Evolutionary conservation across 2,113 vertebrate species (phyloP).

Genomic region (Aptenodytes forsteri): DNA sequence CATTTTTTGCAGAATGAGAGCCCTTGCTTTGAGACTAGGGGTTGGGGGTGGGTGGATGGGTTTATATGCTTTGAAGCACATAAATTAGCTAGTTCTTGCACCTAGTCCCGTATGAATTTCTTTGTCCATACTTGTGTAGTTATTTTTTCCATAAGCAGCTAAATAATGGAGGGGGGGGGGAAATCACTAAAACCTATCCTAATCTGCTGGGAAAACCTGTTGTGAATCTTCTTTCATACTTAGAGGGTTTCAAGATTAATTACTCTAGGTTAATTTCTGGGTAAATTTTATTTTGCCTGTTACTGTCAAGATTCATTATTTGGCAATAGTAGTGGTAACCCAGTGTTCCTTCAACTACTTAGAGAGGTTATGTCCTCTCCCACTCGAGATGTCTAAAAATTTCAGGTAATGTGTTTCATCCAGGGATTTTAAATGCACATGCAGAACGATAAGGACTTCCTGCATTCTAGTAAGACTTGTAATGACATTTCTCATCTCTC

Average conservation of each 20-base stretch:
- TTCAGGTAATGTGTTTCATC: fast-evolving
- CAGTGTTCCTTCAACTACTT: background rate
- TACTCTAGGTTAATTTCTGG: background rate
- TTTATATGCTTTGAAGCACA: background rate
- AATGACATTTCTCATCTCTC: background rate
- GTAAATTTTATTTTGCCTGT: background rate
- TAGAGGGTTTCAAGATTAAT: background rate
- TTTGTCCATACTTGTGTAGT: background rate
- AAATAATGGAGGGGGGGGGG: fast-evolving
- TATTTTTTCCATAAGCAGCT: background rate
- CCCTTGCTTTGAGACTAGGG: background rate
- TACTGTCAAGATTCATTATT: background rate
- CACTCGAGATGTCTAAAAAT: background rate
- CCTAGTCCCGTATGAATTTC: background rate
- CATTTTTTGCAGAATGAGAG: background rate
- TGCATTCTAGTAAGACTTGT: background rate
- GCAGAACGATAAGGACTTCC: background rate
- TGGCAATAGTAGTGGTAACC: background rate
- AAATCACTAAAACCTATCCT: background rate
- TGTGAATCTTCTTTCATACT: background rate
- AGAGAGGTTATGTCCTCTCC: background rate
- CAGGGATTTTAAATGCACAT: background rate
- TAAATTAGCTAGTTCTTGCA: background rate
- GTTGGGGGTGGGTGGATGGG: background rate
- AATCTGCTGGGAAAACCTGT: background rate